Percentiles rank a stretch among this genome's conserved stretches.
Evolutionary conservation across 2,113 vertebrate species (phyloP).

Genomic region (Bubalus kerabau): DNA sequence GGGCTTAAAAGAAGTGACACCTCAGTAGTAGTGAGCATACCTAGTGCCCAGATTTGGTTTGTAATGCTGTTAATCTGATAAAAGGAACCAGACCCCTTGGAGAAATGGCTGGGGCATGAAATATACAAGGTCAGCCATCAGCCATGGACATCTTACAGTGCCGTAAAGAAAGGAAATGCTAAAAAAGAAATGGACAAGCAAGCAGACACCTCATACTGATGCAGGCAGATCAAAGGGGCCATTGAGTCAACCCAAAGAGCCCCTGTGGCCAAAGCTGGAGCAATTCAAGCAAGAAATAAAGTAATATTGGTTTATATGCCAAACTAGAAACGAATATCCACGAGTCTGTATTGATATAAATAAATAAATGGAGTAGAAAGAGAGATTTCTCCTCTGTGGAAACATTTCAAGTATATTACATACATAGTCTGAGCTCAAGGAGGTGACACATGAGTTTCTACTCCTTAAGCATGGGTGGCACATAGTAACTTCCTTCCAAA

Average conservation of each 20-base stretch:
- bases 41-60: neutral
- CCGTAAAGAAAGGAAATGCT: neutral
- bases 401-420: constrained; percentile 9
- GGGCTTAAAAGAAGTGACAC: neutral
- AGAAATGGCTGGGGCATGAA: neutral
- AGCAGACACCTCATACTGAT: neutral
- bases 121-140: neutral
- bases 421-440: neutral
- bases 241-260: neutral
- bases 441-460: neutral
- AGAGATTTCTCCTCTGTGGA: neutral
- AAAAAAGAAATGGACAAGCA: neutral
- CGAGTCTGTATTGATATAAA: neutral
- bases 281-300: neutral
- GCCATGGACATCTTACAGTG: neutral
- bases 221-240: neutral
- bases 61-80: neutral
- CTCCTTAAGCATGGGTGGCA: neutral
- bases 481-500: neutral
- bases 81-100: neutral
- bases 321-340: neutral
- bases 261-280: neutral
- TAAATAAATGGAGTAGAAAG: neutral
- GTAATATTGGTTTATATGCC: neutral
- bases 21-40: neutral